Evolutionary conservation across 2,797 vertebrate genomes (phyloP).

Genomic region (Sciurus vulgaris): DNA sequence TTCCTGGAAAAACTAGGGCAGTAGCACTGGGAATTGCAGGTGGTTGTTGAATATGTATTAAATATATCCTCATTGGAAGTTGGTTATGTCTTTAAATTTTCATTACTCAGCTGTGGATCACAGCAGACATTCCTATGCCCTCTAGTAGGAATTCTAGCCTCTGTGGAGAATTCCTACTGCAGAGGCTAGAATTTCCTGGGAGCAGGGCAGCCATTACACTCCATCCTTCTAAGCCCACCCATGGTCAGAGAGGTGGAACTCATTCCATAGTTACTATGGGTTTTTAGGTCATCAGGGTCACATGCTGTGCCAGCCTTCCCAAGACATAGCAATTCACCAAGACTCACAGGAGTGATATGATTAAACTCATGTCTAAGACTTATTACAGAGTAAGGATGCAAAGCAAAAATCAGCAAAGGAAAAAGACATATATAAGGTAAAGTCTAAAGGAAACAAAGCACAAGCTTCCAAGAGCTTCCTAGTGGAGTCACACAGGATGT

Average conservation of each 20-base stretch:
- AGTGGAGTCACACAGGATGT: background rate
- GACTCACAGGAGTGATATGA: background rate
- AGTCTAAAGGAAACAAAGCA: background rate
- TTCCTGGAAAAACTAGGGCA: constrained; percentile 52
- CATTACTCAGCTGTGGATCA: constrained; percentile 65
- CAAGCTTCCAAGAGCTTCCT: background rate
- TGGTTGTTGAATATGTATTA: constrained; percentile 61
- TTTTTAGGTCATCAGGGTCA: background rate
- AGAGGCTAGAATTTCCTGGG: background rate
- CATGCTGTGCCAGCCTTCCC: background rate
- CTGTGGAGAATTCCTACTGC: background rate
- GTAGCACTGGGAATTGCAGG: constrained; percentile 15
- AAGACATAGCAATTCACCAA: background rate
- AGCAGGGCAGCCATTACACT: background rate
- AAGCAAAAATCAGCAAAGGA: constrained; percentile 10
- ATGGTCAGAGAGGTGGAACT: background rate
- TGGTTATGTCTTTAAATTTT: constrained; percentile 77
- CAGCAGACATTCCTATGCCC: constrained; percentile 61
- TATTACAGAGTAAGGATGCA: background rate
- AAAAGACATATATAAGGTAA: background rate
- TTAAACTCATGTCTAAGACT: background rate
- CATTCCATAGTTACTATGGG: background rate
- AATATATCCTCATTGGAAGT: constrained; percentile 26
- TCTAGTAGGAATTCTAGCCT: background rate
- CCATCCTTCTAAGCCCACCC: background rate